Evolutionary conservation across 2,113 vertebrate genomes (phyloP), one percentile per base, ranked within the genome.

Genomic region (Elephantulus edwardii): DNA sequence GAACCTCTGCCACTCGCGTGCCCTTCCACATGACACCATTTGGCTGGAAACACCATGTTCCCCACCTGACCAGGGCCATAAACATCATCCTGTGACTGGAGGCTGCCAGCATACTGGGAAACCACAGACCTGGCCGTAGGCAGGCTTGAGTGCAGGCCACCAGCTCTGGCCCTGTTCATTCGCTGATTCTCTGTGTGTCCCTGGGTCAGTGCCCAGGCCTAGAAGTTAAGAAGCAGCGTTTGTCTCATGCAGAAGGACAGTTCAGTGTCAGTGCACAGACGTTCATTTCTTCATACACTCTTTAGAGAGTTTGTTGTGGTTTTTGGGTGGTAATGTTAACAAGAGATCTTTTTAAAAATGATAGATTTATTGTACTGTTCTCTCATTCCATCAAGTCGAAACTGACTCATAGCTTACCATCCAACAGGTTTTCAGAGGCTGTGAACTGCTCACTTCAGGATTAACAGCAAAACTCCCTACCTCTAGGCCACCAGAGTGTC

Each of bases 1-100:
- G 96, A 94, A 92, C 14, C 75, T 96, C 86, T 11, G 4, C 78
- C 58, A 72, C 85, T 10, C 1, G 33, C 10, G 1, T 35, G 91
- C 38, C 83, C 94, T 93, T 95, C 79, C 81, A 68, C 89, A 3
- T 24, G 44, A 70, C 86, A 60, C 26, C 2, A 3, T 2, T 16
- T 76, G 40, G 58, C 40, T n/a, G n/a, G 3, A 80, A 24, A 44
- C 19, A 3, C 62, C 91, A 35, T 50, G 28, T 42, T 68, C 92
- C 80, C 52, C 22, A 48, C 64, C 3, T n/a, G 62, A 50, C 92
- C 74, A 54, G 85, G 74, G 78, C 90, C 90, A 74, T 30, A 66
- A 86, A 26, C 42, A 38, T 56, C 12, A 28, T 1, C 1, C 7
- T 0, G 20, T 22, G 50, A 42, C 70, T 62, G 38, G 24, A 83